Percentiles rank a stretch among this genome's conserved stretches.
Conservation (phyloP, 2,888 invertebrate genomes). For the Nasonovia ribisnigri region DNA sequence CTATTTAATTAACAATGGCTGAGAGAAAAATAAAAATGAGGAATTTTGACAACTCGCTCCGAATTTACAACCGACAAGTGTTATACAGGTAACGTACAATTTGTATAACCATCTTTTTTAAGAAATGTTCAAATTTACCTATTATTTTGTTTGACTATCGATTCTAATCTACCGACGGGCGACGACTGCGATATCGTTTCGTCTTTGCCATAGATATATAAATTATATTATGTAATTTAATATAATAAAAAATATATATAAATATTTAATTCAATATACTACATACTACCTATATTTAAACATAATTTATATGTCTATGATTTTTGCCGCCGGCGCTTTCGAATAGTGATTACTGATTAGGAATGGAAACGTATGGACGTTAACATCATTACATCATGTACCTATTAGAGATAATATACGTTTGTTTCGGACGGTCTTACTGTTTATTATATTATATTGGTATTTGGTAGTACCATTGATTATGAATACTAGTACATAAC, state of each 20-base stretch:
- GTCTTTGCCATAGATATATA: too few species aligned
- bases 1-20: not conserved
- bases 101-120: not conserved
- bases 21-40: not conserved
- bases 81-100: not conserved
- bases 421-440: not conserved
- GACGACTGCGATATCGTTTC: not conserved
- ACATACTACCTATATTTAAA: too few species aligned
- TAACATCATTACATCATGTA: not conserved
- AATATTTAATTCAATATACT: too few species aligned
- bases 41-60: constrained; percentile 7
- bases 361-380: not conserved
- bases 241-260: too few species aligned
- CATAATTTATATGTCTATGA: too few species aligned
- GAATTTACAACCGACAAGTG: not conserved
- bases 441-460: not conserved
- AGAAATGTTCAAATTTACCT: not conserved
- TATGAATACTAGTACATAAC: not conserved
- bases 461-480: too few species aligned
- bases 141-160: not conserved
- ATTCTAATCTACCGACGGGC: not conserved
- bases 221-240: too few species aligned
- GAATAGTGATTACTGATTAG: not conserved
- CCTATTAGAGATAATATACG: not conserved
- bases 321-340: not conserved